Conservation (phyloP, 2,113 vertebrate species). For the Caranx ignobilis region DNA sequence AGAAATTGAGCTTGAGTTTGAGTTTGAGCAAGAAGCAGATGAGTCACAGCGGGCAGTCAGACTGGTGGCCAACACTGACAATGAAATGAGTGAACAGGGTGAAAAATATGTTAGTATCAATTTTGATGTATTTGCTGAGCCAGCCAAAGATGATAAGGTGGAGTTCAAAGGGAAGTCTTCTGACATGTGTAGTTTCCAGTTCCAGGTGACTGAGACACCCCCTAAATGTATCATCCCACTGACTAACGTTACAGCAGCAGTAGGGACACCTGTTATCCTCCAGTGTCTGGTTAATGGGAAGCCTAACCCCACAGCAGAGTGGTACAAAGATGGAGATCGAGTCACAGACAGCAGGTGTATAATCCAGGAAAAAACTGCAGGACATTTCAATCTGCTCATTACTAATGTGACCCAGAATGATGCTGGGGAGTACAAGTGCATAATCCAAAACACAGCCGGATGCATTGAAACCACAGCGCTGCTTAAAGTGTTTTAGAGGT, state of each 20-base stretch:
- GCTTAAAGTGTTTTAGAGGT: conserved; percentile 86
- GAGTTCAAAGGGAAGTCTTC: conserved; percentile 90
- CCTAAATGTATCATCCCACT: conserved; percentile 90
- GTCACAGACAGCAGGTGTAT: conserved; percentile 88
- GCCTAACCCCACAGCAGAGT: conserved; percentile 86
- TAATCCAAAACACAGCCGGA: conserved; percentile 90
- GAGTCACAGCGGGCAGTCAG: conserved; percentile 85
- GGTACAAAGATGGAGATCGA: conserved; percentile 90
- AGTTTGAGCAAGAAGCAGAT: conserved; percentile 83
- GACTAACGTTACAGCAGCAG: conserved; percentile 86
- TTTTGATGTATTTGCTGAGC: conserved; percentile 89
- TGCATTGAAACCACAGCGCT: conserved; percentile 85
- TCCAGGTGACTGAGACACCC: conserved; percentile 89
- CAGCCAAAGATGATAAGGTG: conserved; percentile 86
- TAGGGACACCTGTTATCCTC: conserved; percentile 89
- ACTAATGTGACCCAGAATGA: conserved; percentile 86
- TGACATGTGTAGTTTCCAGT: conserved; percentile 91
- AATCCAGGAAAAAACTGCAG: conserved; percentile 88
- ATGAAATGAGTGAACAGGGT: conserved; percentile 82
- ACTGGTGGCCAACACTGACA: conserved; percentile 85
- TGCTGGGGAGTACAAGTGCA: conserved; percentile 92
- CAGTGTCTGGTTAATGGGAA: conserved; percentile 92
- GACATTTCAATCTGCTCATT: conserved; percentile 91
- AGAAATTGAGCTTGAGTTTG: conserved; percentile 91
- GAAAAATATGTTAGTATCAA: conserved; percentile 85